phyloP scores from a whole-genome alignment of 92 coral and sea anemone species.

The Parazoanthus darwini region DNA sequence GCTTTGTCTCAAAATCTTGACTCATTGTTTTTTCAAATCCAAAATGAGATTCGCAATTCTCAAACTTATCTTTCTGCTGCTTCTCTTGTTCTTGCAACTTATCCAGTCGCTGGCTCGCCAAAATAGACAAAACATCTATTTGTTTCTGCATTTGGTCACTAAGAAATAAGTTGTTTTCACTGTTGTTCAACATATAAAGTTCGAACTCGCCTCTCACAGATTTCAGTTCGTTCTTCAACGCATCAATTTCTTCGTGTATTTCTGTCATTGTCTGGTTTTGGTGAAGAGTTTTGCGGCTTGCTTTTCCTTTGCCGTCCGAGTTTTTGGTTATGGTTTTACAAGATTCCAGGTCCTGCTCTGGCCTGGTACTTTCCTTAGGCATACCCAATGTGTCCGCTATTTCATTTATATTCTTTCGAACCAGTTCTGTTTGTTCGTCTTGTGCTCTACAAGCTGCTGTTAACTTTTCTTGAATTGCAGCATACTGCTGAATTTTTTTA shows the following conservation, averaged over 20 bases:
- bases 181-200: not conserved
- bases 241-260: not conserved
- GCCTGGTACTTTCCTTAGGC: not conserved
- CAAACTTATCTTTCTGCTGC: not conserved
- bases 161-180: not conserved
- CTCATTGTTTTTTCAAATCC: not conserved
- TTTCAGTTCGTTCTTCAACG: not conserved
- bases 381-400: not conserved
- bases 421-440: not conserved
- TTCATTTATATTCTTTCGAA: not conserved
- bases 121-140: not conserved
- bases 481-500: not conserved
- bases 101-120: not conserved
- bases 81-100: not conserved
- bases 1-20: not conserved
- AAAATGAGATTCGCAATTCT: not conserved
- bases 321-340: not conserved
- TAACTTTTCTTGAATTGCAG: not conserved
- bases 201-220: not conserved
- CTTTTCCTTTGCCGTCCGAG: not conserved
- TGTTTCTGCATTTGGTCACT: not conserved
- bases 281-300: not conserved
- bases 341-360: not conserved
- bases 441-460: not conserved
- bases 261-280: not conserved